Percentiles rank a stretch among this genome's conserved stretches.
Conservation (phyloP, 2,113 vertebrate species). For the Otocyon megalotis region DNA sequence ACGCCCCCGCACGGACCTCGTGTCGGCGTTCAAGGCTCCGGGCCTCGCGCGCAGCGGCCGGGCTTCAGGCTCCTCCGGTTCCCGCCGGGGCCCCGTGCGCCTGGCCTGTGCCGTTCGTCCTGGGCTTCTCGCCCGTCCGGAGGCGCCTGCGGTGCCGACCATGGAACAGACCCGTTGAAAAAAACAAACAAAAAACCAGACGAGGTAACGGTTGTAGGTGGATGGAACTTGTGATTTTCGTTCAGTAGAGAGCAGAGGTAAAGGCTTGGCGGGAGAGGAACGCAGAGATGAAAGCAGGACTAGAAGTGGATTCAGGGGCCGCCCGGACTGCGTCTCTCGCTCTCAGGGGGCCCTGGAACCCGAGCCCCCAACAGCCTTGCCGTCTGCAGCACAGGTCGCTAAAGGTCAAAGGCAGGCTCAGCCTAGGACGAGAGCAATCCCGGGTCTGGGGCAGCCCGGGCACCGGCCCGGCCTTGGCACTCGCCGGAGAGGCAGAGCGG, state of each 20-base stretch:
- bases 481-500: no score
- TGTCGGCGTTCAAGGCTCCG: no score
- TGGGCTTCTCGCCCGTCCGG: neutral
- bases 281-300: neutral
- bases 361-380: neutral
- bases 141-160: neutral
- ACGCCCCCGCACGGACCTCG: no score
- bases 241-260: neutral
- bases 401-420: neutral
- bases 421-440: neutral
- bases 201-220: conserved; percentile 4
- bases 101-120: conserved; percentile 22
- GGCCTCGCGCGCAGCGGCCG: no score
- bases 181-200: neutral
- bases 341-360: no score
- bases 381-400: neutral
- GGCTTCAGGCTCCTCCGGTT: no score
- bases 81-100: no score
- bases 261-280: neutral
- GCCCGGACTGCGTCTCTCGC: neutral
- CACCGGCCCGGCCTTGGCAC: neutral
- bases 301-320: neutral
- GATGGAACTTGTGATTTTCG: conserved; percentile 8
- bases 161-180: neutral
- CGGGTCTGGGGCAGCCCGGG: neutral